Evolutionary conservation across 2,888 invertebrate genomes (phyloP), one percentile per base, ranked within the genome.

Genomic region (Limenitis camilla): DNA sequence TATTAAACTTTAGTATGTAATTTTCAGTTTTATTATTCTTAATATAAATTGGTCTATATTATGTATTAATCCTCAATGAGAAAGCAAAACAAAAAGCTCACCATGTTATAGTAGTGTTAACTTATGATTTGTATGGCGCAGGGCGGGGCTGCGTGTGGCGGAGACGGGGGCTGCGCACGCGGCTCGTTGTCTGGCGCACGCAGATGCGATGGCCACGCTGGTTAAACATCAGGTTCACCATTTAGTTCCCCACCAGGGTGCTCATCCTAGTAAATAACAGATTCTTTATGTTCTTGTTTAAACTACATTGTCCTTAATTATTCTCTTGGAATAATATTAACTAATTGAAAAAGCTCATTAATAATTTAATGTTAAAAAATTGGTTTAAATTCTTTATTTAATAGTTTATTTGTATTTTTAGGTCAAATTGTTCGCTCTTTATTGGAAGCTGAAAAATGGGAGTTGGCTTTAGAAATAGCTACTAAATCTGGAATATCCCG

Each of bases 381-480:
- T 19, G 2, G 19, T 3, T 19, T 19, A 19, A 19, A 19, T 19
- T 19, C 19, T 2, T 19, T 19, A 19, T 80, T 79, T n/a, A n/a
- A n/a, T n/a, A n/a, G n/a, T 2, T 3, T 9, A 35, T 36, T 36
- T 32, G 5, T 28, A 11, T 36, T 36, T 36, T 10, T 29, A 78
- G 89, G 90, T 66, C 90, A 91, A 62, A 91, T 91, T 44, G 81
- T 94, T 40, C 90, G 95, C 53, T 91, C 92, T 40, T 79, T 97
- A 5, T 87, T 96, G n/a, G 93, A 94, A 76, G 91, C 92, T 1
- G 96, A 97, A 69, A 92, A 95, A 69, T 95, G 96, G 93, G 90
- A 92, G 53, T 75, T 96, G 39, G 97, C 94, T 0, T 69, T 94
- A 49, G 94, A 94, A 68, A 92, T 97, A 40, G 96, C 96, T 2